Base-by-base conservation (phyloP, 2,888 invertebrate genomes). In the Drosophila ustulata region DNA sequence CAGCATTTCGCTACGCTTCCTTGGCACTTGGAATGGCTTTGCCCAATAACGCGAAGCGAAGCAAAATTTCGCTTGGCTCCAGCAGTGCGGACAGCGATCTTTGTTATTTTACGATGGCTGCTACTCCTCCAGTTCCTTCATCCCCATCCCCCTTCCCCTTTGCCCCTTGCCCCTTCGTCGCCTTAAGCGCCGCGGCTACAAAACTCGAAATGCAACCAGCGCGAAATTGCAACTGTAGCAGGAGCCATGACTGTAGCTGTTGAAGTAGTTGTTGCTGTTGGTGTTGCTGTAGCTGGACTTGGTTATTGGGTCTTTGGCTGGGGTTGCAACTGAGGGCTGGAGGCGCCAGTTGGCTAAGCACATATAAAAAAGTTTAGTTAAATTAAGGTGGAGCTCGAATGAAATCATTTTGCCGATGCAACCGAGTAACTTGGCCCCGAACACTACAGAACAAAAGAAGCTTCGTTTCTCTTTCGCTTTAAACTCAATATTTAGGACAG, bases 301-400 rank as follows among this genome's bases (percentile, higher is more conserved):
- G 55, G 69, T 63, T 47, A 52, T 45, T 53, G 74, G 64, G 45
- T n/a, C 37, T 11, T 2, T n/a, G 37, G 39, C 55, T 13, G 41
- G 9, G 47, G 13, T 37, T 37, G 37, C n/a, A 37, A 11, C n/a
- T 6, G 23, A 4, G 41, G 50, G 47, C 62, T 64, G 51, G 43
- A 68, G 89, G 87, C 83, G 88, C 86, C 85, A 74, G 67, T 80
- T 88, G 88, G 86, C 87, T 88, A 89, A 86, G 72, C 85, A 58
- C 71, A 81, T 75, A 88, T 89, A 89, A 81, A 88, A 82, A 88
- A 78, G 82, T 78, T 88, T 85, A 87, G 82, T 72, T 70, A 74
- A 78, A 84, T 85, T 82, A 75, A 89, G 90, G 82, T 82, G 79
- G 79, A 75, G 88, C 77, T 66, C 68, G 65, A 76, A 86, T 78